Evolutionary conservation across 1,140 invertebrate species (phyloP).

Genomic region (Popillia japonica): DNA sequence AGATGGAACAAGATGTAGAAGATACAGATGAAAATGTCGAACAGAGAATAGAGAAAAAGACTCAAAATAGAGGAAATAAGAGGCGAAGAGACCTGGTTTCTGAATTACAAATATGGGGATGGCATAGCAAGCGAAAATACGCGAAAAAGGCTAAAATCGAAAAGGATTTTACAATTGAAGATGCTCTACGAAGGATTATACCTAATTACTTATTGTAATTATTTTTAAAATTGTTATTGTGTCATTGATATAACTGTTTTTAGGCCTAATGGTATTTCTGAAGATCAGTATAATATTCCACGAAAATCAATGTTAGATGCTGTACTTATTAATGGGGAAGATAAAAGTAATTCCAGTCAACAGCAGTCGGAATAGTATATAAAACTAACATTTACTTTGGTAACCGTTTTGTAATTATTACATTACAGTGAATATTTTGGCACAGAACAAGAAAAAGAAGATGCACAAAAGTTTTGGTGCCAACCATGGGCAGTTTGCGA

Average conservation of each 20-base stretch:
- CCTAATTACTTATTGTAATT: conserved; percentile 65
- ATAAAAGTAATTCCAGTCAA: conserved; percentile 47
- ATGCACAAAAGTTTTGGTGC: conserved; percentile 71
- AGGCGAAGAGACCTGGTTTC: conserved; percentile 72
- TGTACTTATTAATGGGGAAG: conserved; percentile 68
- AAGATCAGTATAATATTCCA: conserved; percentile 56
- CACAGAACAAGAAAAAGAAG: conserved; percentile 68
- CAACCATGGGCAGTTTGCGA: conserved; percentile 64
- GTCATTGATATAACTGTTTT: conserved; percentile 35
- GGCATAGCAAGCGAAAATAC: conserved; percentile 76
- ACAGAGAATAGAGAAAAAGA: conserved; percentile 63
- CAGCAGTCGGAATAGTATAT: conserved; percentile 27
- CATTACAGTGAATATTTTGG: conserved; percentile 65
- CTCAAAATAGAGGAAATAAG: conserved; percentile 61
- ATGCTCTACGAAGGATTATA: conserved; percentile 69
- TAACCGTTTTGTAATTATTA: too few relatives aligned
- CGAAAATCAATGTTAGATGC: conserved; percentile 71
- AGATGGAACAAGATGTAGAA: conserved; percentile 55
- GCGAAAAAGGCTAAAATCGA: conserved; percentile 70
- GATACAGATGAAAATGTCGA: conserved; percentile 52
- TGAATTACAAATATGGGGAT: conserved; percentile 75
- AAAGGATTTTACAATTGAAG: conserved; percentile 71
- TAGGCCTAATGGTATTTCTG: conserved; percentile 49
- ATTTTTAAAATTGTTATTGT: not conserved
- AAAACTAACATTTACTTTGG: conserved; percentile 41